These are phyloP conservation scores for Sminthurides aquaticus DNA, from an alignment of 2,888 invertebrate genomes.

Conservation along the genomic window DNA sequence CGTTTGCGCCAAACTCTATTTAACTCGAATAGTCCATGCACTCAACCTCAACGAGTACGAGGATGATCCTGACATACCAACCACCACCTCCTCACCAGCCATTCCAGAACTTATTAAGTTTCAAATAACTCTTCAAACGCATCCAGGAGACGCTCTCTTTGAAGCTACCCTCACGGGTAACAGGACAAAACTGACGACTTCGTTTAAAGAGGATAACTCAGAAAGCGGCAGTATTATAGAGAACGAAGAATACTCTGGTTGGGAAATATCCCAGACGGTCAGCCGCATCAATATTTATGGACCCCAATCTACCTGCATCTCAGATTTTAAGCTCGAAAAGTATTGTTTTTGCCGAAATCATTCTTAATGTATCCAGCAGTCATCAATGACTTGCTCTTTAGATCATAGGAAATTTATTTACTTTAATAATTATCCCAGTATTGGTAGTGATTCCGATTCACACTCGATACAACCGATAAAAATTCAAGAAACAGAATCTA, in stretches of 20 bases:
- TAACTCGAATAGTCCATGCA: background rate
- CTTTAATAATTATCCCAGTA: too few relatives aligned
- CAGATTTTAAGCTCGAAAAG: background rate
- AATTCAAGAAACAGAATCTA: too few relatives aligned
- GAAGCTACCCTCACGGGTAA: background rate
- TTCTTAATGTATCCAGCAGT: background rate
- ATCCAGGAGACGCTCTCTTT: background rate
- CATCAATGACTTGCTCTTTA: background rate
- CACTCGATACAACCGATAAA: too few relatives aligned
- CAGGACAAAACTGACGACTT: too few relatives aligned
- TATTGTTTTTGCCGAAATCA: background rate
- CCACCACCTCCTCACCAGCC: too few relatives aligned
- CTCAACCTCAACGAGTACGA: background rate
- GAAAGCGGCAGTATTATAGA: background rate
- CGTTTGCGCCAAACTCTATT: background rate
- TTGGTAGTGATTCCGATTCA: too few relatives aligned
- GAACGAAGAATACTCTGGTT: constrained; percentile 46
- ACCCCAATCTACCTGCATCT: background rate
- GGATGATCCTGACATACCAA: background rate
- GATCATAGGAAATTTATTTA: too few relatives aligned
- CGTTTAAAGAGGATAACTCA: too few relatives aligned
- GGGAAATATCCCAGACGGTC: background rate
- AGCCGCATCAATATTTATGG: background rate
- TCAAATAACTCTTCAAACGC: background rate
- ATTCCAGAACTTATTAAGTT: background rate